phyloP scores from a whole-genome alignment of 2,888 invertebrate species.

The Danaus chrysippus region DNA sequence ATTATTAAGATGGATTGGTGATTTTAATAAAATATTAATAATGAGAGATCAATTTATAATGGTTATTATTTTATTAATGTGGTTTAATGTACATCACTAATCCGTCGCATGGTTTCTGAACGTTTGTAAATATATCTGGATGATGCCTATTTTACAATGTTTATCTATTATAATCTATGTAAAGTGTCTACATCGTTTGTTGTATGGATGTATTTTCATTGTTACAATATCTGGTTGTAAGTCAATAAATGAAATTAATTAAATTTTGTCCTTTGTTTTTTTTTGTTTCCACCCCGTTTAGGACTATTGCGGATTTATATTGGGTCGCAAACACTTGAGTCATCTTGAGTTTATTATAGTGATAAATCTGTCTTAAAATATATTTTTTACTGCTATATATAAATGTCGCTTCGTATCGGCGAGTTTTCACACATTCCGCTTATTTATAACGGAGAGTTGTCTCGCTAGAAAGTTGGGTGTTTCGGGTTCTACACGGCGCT shows the following conservation, averaged over 20 bases:
- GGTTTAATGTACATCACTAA: slow-evolving; percentile 30
- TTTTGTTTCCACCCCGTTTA: background rate
- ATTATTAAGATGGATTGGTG: slow-evolving; percentile 50
- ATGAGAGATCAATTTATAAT: slow-evolving; percentile 8
- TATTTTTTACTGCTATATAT: slow-evolving; percentile 21
- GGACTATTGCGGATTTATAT: too few species aligned
- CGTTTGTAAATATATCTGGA: slow-evolving; percentile 37
- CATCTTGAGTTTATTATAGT: slow-evolving; percentile 10
- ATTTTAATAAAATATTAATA: slow-evolving; percentile 4
- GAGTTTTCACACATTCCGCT: slow-evolving; percentile 67
- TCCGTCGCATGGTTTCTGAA: slow-evolving; percentile 39
- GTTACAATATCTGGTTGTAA: slow-evolving; percentile 60
- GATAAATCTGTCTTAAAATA: slow-evolving; percentile 6
- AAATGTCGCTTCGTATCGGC: slow-evolving; percentile 51
- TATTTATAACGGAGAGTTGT: slow-evolving; percentile 67
- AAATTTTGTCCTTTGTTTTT: slow-evolving; percentile 31
- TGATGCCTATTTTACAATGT: slow-evolving; percentile 34
- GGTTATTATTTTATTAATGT: slow-evolving; percentile 12
- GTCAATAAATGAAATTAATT: slow-evolving; percentile 60
- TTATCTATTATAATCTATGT: slow-evolving; percentile 34
- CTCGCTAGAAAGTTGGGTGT: slow-evolving; percentile 68
- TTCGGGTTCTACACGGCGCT: slow-evolving; percentile 68
- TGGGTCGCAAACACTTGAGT: background rate
- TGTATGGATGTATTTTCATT: slow-evolving; percentile 46
- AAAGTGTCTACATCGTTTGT: slow-evolving; percentile 43